Percentiles rank a stretch among this genome's conserved stretches.
Evolutionary conservation across 1,140 invertebrate species (phyloP).

Genomic region (Lepidurus apus): DNA sequence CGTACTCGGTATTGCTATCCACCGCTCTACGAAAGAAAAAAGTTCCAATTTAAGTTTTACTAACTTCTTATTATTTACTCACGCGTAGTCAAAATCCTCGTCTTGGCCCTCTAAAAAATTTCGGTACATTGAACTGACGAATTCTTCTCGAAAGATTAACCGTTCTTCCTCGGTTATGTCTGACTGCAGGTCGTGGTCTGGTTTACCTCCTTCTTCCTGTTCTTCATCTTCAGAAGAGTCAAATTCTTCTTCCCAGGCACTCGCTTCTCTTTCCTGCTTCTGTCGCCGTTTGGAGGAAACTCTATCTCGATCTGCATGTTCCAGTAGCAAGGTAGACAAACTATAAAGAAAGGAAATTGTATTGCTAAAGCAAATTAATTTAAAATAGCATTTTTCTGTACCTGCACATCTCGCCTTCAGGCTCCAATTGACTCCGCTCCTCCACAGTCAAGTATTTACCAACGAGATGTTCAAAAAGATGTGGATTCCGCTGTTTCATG

Average conservation of each 20-base stretch:
- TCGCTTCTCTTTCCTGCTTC: slow-evolving; percentile 57
- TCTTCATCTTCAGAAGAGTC: slow-evolving; percentile 42
- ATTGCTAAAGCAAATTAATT: slow-evolving; percentile 29
- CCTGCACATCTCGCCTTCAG: slow-evolving; percentile 27
- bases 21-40: not conserved
- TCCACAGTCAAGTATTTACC: slow-evolving; percentile 74
- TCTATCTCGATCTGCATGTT: slow-evolving; percentile 52
- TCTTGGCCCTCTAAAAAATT: slow-evolving; percentile 80
- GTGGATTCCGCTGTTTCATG: slow-evolving; percentile 86
- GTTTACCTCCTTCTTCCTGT: slow-evolving; percentile 33
- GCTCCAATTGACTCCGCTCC: slow-evolving; percentile 54
- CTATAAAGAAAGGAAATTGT: slow-evolving; percentile 30
- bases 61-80: slow-evolving; percentile 32
- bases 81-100: slow-evolving; percentile 73
- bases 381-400: slow-evolving; percentile 16
- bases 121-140: slow-evolving; percentile 78
- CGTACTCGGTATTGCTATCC: slow-evolving; percentile 54
- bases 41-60: not conserved
- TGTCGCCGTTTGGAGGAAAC: slow-evolving; percentile 51
- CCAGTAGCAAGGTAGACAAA: slow-evolving; percentile 47
- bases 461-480: slow-evolving; percentile 80
- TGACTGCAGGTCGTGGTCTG: slow-evolving; percentile 31
- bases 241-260: slow-evolving; percentile 51
- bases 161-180: slow-evolving; percentile 36
- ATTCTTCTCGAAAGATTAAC: slow-evolving; percentile 68